A percentile compares a stretch with the other conserved stretches of the same genome.
These are phyloP conservation scores for Cephalophus harveyi DNA, from an alignment of 2,113 vertebrate genomes.

Conservation along the genomic window DNA sequence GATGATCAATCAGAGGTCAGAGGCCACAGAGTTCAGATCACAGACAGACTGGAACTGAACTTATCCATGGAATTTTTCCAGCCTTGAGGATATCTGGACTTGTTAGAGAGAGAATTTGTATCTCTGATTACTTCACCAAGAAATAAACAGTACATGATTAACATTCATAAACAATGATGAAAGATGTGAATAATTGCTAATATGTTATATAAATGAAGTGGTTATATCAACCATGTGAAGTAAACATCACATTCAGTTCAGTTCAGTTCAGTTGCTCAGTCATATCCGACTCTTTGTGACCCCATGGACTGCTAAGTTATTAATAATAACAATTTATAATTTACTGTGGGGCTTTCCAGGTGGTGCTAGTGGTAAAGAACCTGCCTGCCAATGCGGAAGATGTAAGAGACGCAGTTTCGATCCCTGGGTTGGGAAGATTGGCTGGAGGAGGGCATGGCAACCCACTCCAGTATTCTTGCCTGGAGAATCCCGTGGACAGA, in stretches of 20 bases:
- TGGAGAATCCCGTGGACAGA: background rate
- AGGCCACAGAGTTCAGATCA: background rate
- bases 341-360: background rate
- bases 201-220: background rate
- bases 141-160: background rate
- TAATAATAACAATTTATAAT: background rate
- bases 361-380: background rate
- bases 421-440: background rate
- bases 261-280: background rate
- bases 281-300: background rate
- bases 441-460: background rate
- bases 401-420: background rate
- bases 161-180: background rate
- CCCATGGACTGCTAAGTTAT: background rate
- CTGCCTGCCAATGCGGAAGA: background rate
- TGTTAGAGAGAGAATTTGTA: background rate
- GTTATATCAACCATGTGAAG: background rate
- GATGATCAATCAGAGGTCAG: background rate
- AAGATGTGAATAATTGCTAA: background rate
- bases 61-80: background rate
- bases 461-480: background rate
- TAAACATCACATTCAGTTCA: background rate
- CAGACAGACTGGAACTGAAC: background rate
- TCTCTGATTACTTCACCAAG: background rate
- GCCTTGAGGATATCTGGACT: background rate